These are phyloP conservation scores for Gymnarchus niloticus DNA, from an alignment of 2,113 vertebrate genomes.

Conservation along the genomic window DNA sequence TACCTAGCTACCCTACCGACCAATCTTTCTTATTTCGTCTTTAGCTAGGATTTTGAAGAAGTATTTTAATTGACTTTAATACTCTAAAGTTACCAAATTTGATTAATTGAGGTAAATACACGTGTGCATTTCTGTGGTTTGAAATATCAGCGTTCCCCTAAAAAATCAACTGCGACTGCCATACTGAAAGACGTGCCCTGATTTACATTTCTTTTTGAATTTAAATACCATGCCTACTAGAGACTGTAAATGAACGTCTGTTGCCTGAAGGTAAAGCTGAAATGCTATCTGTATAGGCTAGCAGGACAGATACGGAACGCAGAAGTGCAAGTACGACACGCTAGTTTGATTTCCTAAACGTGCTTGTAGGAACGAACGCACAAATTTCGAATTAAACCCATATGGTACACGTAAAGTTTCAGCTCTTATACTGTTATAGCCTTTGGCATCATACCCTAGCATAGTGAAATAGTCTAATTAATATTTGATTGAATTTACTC, in stretches of 20 bases:
- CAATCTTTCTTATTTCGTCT: neutral
- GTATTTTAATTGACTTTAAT: neutral
- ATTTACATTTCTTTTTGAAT: neutral
- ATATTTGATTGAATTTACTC: constrained; percentile 23
- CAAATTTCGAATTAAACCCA: neutral
- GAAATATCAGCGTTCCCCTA: neutral
- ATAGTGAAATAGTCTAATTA: constrained; percentile 14
- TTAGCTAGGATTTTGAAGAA: neutral
- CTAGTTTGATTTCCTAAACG: neutral
- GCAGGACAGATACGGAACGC: neutral
- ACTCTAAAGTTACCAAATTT: neutral
- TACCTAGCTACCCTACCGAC: neutral
- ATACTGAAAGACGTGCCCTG: neutral
- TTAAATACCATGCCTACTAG: neutral
- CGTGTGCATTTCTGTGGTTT: neutral
- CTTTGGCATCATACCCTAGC: constrained; percentile 4
- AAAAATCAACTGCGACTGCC: neutral
- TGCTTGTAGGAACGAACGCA: neutral
- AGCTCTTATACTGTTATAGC: neutral
- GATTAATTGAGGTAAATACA: neutral
- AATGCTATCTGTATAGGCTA: neutral
- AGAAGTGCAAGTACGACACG: neutral
- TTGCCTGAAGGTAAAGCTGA: neutral
- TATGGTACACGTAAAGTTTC: neutral
- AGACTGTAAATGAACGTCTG: neutral